Evolutionary conservation across 2,113 vertebrate genomes (phyloP), one percentile per base, ranked within the genome.

Genomic region (Plotosus lineatus): DNA sequence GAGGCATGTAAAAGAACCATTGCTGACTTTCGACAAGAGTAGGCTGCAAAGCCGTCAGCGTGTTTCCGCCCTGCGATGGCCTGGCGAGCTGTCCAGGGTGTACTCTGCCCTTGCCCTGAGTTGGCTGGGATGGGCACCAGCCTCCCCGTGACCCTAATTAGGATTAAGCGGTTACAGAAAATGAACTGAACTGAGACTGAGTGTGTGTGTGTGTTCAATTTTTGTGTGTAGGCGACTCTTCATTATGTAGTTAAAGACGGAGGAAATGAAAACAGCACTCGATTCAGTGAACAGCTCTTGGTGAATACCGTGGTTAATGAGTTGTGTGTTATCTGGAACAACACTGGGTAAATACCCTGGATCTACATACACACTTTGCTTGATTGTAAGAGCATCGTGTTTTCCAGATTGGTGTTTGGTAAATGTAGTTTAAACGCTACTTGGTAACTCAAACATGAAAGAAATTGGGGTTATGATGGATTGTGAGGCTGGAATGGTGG

Each of bases 371-470:
- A 33, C 55, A 42, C 56, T 61, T 44, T 38, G 50, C 56, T 60
- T 79, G 15, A 21, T n/a, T 51, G 73, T 72, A 69, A 72, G n/a
- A 63, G 60, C 74, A 68, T n/a, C n/a, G n/a, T 9, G 21, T 65
- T 65, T 77, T 78, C 33, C 68, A 36, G 56, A 48, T 75, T 73
- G 51, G 72, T 77, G 78, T 68, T 78, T 84, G 75, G 60, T 66
- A 46, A 84, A 73, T 65, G 75, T 58, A 56, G 17, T 58, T 61
- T 28, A 65, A 78, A 53, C 23, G 56, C 61, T 63, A 46, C 12
- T 33, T 5, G 26, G 23, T 42, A 65, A 15, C 23, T 77, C 44
- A 53, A 51, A 31, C 36, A 33, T 31, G 55, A 63, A 23, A 46
- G 36, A 77, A 50, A 83, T 79, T n/a, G 55, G 66, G 36, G 10